Conservation (phyloP, 2,113 vertebrate species). For the Psittacula cyanocephala region DNA sequence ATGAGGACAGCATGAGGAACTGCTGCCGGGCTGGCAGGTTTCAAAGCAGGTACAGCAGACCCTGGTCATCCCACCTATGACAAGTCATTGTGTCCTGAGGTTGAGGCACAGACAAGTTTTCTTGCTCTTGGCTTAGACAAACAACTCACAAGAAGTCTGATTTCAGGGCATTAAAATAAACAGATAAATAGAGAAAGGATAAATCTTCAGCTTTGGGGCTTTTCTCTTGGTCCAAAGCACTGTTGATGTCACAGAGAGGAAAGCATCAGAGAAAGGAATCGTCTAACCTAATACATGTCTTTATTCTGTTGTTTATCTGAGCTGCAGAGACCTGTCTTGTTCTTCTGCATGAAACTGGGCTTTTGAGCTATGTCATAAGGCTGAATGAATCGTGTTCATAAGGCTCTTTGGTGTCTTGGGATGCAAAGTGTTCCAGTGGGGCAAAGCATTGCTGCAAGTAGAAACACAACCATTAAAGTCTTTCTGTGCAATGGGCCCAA, state of each 20-base stretch:
- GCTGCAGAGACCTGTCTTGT: background rate
- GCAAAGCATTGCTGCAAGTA: background rate
- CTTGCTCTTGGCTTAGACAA: background rate
- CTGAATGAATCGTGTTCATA: background rate
- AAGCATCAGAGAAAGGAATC: background rate
- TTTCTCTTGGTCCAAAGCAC: background rate
- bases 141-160: background rate
- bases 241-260: background rate
- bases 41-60: background rate
- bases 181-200: background rate
- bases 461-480: background rate
- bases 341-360: background rate
- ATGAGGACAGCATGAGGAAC: background rate
- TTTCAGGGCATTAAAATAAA: background rate
- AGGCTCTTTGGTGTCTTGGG: background rate
- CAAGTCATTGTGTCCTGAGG: background rate
- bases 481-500: background rate
- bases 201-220: no score
- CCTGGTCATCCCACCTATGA: rapidly evolving
- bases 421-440: background rate
- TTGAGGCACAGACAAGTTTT: background rate
- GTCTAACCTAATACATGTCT: background rate
- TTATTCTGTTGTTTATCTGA: background rate
- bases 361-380: background rate
- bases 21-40: background rate